These are phyloP conservation scores for Lithophane ornitopus DNA, from an alignment of 2,888 invertebrate species.

Conservation along the genomic window DNA sequence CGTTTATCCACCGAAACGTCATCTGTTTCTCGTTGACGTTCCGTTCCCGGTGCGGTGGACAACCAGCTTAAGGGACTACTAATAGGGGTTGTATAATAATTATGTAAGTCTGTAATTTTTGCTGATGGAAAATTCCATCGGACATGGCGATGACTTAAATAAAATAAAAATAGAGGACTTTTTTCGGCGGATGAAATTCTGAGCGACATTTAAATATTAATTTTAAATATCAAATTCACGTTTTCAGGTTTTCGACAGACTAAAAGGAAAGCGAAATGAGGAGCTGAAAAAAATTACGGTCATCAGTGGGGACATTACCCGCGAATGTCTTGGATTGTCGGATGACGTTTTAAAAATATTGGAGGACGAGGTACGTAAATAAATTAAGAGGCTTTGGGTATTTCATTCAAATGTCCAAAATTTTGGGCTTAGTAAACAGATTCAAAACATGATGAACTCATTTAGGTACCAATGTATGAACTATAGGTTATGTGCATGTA, in stretches of 20 bases:
- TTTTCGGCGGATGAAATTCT: background rate
- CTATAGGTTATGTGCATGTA: no score
- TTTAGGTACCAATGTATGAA: background rate
- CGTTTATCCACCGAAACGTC: no score
- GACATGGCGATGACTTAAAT: background rate
- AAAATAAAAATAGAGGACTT: background rate
- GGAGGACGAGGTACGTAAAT: conserved; percentile 56
- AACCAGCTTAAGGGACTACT: no score
- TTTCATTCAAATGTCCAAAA: background rate
- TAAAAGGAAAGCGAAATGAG: conserved; percentile 57
- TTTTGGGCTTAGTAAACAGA: background rate
- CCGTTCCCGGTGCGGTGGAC: no score
- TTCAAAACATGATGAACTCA: background rate
- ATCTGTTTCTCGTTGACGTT: no score
- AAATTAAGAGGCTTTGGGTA: background rate
- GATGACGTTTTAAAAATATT: conserved; percentile 58
- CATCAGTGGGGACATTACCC: conserved; percentile 64
- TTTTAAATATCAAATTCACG: background rate
- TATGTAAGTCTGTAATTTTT: background rate
- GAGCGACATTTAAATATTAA: background rate
- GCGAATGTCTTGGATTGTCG: conserved; percentile 63
- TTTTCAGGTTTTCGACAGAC: conserved; percentile 69
- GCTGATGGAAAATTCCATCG: background rate
- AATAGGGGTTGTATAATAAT: no score
- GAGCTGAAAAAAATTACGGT: conserved; percentile 67